phyloP scores from a whole-genome alignment of 2,113 vertebrate species.

The Excalfactoria chinensis region DNA sequence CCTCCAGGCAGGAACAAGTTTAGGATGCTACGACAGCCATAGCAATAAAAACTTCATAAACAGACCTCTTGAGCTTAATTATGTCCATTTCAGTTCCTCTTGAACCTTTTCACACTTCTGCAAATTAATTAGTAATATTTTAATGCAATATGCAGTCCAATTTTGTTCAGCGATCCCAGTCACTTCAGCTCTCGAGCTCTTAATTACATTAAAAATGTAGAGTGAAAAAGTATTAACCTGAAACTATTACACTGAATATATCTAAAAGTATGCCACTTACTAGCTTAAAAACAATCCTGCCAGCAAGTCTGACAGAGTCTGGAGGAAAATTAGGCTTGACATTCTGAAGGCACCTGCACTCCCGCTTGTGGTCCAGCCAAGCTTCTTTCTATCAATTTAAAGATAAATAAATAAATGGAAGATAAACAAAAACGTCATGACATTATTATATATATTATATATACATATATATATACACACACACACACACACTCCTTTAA shows the following conservation, averaged over 20 bases:
- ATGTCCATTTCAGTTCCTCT: neutral
- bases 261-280: constrained; percentile 75
- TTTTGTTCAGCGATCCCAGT: neutral
- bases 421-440: neutral
- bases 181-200: neutral
- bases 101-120: neutral
- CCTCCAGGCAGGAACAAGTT: neutral
- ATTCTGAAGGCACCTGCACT: constrained; percentile 88
- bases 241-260: neutral
- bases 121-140: neutral
- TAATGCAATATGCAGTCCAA: neutral
- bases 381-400: constrained; percentile 84
- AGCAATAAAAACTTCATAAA: neutral
- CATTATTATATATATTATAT: neutral
- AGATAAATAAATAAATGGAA: neutral
- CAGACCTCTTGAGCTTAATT: neutral
- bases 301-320: constrained; percentile 91
- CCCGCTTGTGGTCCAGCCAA: constrained; percentile 90
- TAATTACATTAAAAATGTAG: constrained; percentile 50
- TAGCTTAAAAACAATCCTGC: constrained; percentile 88
- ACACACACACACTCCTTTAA: neutral
- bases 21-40: neutral
- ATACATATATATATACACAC: no score
- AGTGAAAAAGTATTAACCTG: neutral
- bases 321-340: constrained; percentile 86